Conservation (phyloP, 2,113 vertebrate species). For the Eudyptes chrysolophus region DNA sequence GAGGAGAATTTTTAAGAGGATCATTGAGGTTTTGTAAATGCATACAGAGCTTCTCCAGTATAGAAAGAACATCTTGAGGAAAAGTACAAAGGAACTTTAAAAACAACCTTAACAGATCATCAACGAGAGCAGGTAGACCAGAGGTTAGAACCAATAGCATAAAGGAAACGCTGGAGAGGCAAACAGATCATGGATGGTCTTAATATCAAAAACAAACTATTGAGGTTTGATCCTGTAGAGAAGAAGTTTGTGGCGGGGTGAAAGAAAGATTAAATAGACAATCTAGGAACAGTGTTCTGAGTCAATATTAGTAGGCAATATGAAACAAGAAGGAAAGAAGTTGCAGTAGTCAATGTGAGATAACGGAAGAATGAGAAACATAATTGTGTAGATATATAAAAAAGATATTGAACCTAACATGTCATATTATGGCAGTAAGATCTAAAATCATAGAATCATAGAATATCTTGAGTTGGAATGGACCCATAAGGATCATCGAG, state of each 20-base stretch:
- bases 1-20: neutral
- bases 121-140: neutral
- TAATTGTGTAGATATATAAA: neutral
- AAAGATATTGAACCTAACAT: neutral
- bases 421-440: neutral
- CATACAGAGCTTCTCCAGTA: neutral
- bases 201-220: neutral
- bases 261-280: neutral
- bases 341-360: neutral
- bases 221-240: neutral
- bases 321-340: neutral
- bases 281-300: neutral
- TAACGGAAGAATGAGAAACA: neutral
- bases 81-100: neutral
- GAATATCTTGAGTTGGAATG: neutral
- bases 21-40: neutral
- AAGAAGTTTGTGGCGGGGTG: neutral
- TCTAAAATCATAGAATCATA: neutral
- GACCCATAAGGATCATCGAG: neutral
- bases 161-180: neutral
- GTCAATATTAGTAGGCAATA: neutral
- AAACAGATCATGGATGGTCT: neutral
- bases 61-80: neutral
- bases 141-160: neutral
- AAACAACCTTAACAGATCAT: neutral